Percentiles rank a stretch among this genome's conserved stretches.
These are phyloP conservation scores for Oncorhynchus gorbuscha DNA, from an alignment of 2,113 vertebrate genomes.

Conservation along the genomic window DNA sequence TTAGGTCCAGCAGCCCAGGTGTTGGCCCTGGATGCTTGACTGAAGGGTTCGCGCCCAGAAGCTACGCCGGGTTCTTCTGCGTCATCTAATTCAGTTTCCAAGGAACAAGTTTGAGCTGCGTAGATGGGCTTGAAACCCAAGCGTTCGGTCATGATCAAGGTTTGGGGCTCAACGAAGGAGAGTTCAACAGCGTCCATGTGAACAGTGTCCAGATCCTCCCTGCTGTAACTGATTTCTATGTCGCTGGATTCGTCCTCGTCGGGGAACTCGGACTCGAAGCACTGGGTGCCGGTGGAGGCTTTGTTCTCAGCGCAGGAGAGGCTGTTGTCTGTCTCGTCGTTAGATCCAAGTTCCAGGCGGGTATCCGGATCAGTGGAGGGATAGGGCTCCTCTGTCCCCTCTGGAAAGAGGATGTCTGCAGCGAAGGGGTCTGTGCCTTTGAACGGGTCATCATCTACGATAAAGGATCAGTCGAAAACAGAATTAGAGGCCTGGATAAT, in stretches of 20 bases:
- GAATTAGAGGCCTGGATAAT: neutral
- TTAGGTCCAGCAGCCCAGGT: conserved; percentile 51
- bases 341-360: neutral
- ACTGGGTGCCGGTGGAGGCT: conserved; percentile 70
- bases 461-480: neutral
- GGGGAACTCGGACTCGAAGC: conserved; percentile 70
- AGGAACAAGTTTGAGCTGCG: neutral
- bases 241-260: conserved; percentile 63
- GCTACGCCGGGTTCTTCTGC: neutral
- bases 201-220: conserved; percentile 58
- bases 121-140: conserved; percentile 65
- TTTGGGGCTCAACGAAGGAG: neutral
- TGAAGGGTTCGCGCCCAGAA: conserved; percentile 47
- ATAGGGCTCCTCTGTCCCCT: conserved; percentile 64
- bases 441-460: conserved; percentile 86
- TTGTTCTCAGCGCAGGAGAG: conserved; percentile 67
- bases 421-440: conserved; percentile 95
- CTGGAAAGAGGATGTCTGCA: conserved; percentile 83
- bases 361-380: neutral
- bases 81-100: neutral
- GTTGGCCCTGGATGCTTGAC: conserved; percentile 53
- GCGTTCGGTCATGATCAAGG: conserved; percentile 8
- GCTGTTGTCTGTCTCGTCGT: conserved; percentile 58
- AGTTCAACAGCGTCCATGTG: neutral
- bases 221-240: conserved; percentile 69